phyloP scores from a whole-genome alignment of 2,888 invertebrate species.

The Watsonalla binaria region DNA sequence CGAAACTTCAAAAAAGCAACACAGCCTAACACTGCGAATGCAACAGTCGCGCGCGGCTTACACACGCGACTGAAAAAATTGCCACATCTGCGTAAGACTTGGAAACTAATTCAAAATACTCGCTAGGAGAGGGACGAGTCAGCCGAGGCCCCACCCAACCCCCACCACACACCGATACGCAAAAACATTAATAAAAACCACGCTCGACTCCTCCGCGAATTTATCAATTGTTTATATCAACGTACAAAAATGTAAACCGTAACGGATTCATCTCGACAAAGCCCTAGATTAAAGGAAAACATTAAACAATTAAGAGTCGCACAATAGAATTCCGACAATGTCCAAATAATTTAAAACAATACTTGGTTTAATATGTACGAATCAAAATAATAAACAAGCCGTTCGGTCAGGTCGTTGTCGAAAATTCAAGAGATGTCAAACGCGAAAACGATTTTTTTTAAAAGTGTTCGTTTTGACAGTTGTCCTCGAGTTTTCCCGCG shows the following conservation, averaged over 20 bases:
- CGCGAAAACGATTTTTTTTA: slow-evolving; percentile 33
- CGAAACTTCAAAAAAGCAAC: slow-evolving; percentile 37
- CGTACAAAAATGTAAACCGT: slow-evolving; percentile 59
- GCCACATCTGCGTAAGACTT: slow-evolving; percentile 76
- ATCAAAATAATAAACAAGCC: slow-evolving; percentile 65
- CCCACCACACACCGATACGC: slow-evolving; percentile 65
- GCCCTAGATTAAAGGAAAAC: slow-evolving; percentile 55
- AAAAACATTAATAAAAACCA: slow-evolving; percentile 77
- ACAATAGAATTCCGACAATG: slow-evolving; percentile 68
- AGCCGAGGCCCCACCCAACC: slow-evolving; percentile 71
- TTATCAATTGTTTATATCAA: slow-evolving; percentile 72
- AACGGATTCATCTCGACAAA: slow-evolving; percentile 51
- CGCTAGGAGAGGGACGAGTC: slow-evolving; percentile 76
- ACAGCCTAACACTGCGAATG: slow-evolving; percentile 46
- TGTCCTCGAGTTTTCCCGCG: slow-evolving; percentile 66
- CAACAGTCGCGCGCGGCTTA: slow-evolving; percentile 65
- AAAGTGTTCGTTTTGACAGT: slow-evolving; percentile 21
- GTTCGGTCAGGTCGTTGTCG: slow-evolving; percentile 49
- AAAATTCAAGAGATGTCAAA: slow-evolving; percentile 37
- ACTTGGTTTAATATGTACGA: slow-evolving; percentile 60
- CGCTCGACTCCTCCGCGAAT: slow-evolving; percentile 68
- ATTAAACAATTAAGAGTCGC: slow-evolving; percentile 64
- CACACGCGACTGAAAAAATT: slow-evolving; percentile 77
- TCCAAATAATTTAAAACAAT: slow-evolving; percentile 69
- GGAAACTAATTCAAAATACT: slow-evolving; percentile 79